Evolutionary conservation across 1,140 invertebrate genomes (phyloP).

Genomic region (Olivierus martensii): DNA sequence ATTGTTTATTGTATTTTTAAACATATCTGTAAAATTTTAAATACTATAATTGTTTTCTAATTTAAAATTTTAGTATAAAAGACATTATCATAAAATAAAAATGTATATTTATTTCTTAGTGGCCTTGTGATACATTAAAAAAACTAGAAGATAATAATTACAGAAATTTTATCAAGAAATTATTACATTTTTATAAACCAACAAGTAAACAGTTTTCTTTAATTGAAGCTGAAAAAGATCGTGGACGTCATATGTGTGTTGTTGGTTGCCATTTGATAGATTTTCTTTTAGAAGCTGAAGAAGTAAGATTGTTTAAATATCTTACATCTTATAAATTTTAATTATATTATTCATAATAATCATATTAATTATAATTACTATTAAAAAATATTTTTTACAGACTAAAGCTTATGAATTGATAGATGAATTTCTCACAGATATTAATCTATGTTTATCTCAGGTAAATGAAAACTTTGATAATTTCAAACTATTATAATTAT

Average conservation of each 20-base stretch:
- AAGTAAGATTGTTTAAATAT: conserved; percentile 28
- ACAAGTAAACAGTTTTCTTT: conserved; percentile 60
- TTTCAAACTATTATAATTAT: too few species aligned
- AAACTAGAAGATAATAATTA: conserved; percentile 57
- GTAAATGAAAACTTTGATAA: too few species aligned
- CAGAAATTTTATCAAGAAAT: conserved; percentile 58
- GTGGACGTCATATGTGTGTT: conserved; percentile 45
- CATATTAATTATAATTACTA: background rate
- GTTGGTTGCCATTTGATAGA: conserved; percentile 63
- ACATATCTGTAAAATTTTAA: too few species aligned
- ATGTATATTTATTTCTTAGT: conserved; percentile 26
- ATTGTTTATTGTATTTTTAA: too few species aligned
- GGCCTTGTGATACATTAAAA: conserved; percentile 36
- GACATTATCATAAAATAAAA: too few species aligned
- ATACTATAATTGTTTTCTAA: too few species aligned
- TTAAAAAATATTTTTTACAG: conserved; percentile 28
- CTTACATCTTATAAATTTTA: too few species aligned
- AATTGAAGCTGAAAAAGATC: conserved; percentile 48
- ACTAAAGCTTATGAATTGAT: conserved; percentile 41
- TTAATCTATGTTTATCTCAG: conserved; percentile 51
- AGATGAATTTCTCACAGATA: conserved; percentile 63
- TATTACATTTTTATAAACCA: conserved; percentile 76
- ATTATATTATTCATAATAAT: too few species aligned
- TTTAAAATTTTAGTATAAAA: too few species aligned
- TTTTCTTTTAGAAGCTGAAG: conserved; percentile 46